Conservation (phyloP, 2,888 invertebrate species). For the Branchinecta sandiegonensis region DNA sequence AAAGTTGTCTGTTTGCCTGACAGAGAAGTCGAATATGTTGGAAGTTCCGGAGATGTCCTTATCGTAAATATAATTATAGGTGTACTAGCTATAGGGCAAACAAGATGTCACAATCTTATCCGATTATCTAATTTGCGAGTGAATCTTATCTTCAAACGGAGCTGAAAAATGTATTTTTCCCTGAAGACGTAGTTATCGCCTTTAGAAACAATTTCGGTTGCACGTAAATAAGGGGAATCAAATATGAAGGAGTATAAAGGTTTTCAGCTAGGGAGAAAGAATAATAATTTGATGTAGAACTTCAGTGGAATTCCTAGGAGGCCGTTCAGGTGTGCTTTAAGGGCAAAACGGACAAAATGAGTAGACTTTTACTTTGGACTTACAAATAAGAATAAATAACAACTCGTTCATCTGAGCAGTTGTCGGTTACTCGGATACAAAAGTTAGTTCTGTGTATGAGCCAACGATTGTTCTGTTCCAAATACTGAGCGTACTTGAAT, state of each 20-base stretch:
- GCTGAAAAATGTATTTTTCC: not conserved
- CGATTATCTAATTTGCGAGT: not conserved
- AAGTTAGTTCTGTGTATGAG: no score
- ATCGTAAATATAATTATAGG: not conserved
- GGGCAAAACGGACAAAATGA: not conserved
- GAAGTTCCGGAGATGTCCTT: not conserved
- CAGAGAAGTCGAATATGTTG: no score
- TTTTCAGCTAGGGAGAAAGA: not conserved
- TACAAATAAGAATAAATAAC: not conserved
- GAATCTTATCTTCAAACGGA: not conserved
- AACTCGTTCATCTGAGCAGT: no score
- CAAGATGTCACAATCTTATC: not conserved
- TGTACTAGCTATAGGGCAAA: not conserved
- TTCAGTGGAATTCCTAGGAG: not conserved
- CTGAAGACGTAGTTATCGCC: not conserved
- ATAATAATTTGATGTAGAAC: constrained; percentile 5
- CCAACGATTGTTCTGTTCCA: no score
- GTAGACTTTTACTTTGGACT: not conserved
- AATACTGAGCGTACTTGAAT: no score
- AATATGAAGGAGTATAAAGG: not conserved
- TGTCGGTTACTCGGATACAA: no score
- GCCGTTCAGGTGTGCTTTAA: not conserved
- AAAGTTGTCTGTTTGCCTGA: no score
- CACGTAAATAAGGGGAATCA: not conserved
- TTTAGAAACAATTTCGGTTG: not conserved